Conservation (phyloP, 2,113 vertebrate genomes). For the Macaca nemestrina region DNA sequence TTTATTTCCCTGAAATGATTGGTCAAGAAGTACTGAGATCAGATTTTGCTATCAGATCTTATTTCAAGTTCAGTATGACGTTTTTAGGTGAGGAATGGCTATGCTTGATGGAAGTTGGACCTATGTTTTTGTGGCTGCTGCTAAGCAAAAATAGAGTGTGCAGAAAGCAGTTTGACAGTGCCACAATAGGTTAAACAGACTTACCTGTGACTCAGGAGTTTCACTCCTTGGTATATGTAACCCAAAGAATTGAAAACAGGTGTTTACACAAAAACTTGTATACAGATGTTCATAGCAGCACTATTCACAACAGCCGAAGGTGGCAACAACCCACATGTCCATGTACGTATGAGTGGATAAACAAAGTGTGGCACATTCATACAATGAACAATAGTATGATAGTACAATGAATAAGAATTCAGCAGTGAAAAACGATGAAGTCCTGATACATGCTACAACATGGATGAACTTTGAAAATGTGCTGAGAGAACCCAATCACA, state of each 20-base stretch:
- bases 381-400: not conserved
- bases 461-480: not conserved
- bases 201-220: not conserved
- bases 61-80: slow-evolving; percentile 27
- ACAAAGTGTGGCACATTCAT: not conserved
- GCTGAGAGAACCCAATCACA: not conserved
- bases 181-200: slow-evolving; percentile 6
- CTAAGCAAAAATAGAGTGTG: not conserved
- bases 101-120: not conserved
- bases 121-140: slow-evolving; percentile 27
- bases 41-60: not conserved
- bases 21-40: not conserved
- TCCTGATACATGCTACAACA: not conserved
- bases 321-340: not conserved
- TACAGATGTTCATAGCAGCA: not conserved
- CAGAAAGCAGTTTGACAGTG: not conserved
- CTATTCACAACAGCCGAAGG: not conserved
- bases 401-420: not conserved
- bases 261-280: slow-evolving; percentile 18
- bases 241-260: not conserved
- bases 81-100: slow-evolving; percentile 20
- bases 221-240: not conserved
- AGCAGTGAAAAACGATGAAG: not conserved
- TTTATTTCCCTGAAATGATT: slow-evolving; percentile 29
- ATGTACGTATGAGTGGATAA: not conserved